Evolutionary conservation across 2,113 vertebrate species (phyloP).

Genomic region (Vulpes lagopus): DNA sequence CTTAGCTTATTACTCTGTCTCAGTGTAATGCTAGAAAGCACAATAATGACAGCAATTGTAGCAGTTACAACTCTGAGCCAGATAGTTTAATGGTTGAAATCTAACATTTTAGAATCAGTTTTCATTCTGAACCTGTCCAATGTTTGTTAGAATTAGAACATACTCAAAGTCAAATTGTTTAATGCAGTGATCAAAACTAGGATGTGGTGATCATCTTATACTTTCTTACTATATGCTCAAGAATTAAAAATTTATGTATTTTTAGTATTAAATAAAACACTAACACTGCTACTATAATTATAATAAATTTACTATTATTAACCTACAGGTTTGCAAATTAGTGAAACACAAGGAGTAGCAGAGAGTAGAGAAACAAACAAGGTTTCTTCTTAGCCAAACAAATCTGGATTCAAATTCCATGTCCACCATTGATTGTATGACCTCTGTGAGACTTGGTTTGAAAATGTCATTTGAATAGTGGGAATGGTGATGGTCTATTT

Average conservation of each 20-base stretch:
- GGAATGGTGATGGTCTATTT: background rate
- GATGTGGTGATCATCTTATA: background rate
- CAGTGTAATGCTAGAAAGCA: constrained; percentile 24
- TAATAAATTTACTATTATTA: background rate
- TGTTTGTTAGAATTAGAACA: constrained; percentile 10
- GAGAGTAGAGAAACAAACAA: background rate
- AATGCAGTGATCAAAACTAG: background rate
- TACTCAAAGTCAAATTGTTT: constrained; percentile 23
- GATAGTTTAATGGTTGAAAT: constrained; percentile 45
- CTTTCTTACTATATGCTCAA: constrained; percentile 31
- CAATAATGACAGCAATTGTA: constrained; percentile 48
- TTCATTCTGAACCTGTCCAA: constrained; percentile 36
- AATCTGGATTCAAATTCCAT: background rate
- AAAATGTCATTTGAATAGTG: background rate
- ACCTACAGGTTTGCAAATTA: background rate
- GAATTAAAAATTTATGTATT: background rate
- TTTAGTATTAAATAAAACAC: background rate
- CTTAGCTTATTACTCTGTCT: background rate
- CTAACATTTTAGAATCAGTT: constrained; percentile 53
- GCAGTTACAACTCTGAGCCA: constrained; percentile 53
- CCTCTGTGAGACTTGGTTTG: background rate
- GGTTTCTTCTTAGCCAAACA: background rate
- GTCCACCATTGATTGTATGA: background rate
- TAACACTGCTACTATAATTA: background rate
- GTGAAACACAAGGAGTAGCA: background rate